Evolutionary conservation across 2,888 invertebrate species (phyloP), one percentile per base, ranked within the genome.

Genomic region (Microctonus aethiopoides): DNA sequence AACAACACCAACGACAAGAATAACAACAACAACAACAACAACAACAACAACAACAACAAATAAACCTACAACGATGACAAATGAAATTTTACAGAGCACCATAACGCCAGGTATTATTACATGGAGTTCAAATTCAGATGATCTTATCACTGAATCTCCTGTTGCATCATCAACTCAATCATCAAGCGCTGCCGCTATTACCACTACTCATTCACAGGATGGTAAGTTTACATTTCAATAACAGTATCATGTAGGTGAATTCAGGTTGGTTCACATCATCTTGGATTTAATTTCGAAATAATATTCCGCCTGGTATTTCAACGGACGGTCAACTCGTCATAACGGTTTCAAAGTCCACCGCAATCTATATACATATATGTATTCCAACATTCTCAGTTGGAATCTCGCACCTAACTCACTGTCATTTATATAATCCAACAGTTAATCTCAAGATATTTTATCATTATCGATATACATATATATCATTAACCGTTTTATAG

Each of bases 91-190:
- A 34, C 72, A 84, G 11, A 83, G 86, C 0, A 84, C 84, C 0
- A 74, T 81, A 7, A 76, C 84, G 24, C 86, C 87, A 0, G 85
- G 87, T 7, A 75, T 89, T 11, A 87, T 89, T 9, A 89, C 89
- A 0, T 89, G 89, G 89, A 87, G 88, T 1, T 86, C 88, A 0
- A 84, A 84, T 63, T 87, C 88, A 20, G 87, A 86, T 63, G 84
- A 85, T 24, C 79, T 67, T 7, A 65, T 74, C 36, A 83, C 84
- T 7, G 85, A 80, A 70, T 72, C 76, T 0, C 76, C 83, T n/a
- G 81, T 70, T 7, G 68, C 78, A 13, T 68, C 68, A 39, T 54
- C 62, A 9, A 60, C 62, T 16, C 13, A 62, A 36, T 60, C 56
- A 26, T n/a, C 39, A 11, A 34, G 24, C 16, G 16, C 46, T n/a